phyloP scores from a whole-genome alignment of 2,113 vertebrate genomes.

The Neodontobutis hainanensis region DNA sequence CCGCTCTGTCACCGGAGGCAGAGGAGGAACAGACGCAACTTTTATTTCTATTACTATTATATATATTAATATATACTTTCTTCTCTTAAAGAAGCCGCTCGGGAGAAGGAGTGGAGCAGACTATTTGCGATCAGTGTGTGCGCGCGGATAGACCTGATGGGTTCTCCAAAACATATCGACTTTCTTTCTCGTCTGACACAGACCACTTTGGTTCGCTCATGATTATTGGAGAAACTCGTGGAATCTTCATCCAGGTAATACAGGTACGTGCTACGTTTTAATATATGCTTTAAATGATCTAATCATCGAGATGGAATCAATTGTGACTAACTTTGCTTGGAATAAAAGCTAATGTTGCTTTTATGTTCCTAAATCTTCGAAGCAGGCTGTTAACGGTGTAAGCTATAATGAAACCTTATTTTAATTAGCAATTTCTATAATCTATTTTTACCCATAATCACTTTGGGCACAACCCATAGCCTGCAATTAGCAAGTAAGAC shows the following conservation, averaged over 20 bases:
- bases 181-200: not conserved
- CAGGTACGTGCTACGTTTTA: no score
- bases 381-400: no score
- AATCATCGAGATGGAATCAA: no score
- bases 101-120: constrained; percentile 1
- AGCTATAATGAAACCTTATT: no score
- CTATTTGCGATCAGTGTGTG: not conserved
- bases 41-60: no score
- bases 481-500: not conserved
- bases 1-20: constrained; percentile 5
- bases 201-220: not conserved
- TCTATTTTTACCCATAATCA: not conserved
- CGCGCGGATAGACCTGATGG: not conserved
- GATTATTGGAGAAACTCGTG: not conserved
- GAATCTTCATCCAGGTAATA: constrained; percentile 18
- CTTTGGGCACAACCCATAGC: not conserved
- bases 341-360: not conserved
- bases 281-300: no score
- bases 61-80: no score
- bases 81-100: not conserved
- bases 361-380: not conserved
- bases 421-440: not conserved
- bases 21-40: constrained; percentile 38
- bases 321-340: not conserved
- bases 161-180: not conserved